Percentiles rank a stretch among this genome's conserved stretches.
Evolutionary conservation across 2,888 invertebrate species (phyloP).

Genomic region (Philereme vetulata): DNA sequence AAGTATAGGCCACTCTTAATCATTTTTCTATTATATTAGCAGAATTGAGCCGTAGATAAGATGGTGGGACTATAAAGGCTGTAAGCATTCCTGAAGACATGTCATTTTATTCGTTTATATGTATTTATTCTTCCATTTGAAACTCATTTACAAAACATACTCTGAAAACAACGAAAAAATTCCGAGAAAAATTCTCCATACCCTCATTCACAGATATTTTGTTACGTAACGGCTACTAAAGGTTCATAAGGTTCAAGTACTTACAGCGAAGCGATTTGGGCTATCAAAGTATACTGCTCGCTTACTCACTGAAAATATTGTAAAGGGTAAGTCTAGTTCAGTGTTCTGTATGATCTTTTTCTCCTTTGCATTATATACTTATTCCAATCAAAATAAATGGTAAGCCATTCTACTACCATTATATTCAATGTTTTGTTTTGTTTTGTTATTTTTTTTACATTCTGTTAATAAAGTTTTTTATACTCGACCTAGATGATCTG

Average conservation of each 20-base stretch:
- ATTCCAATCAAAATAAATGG: no score
- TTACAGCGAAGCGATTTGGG: conserved; percentile 25
- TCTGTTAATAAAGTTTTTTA: no score
- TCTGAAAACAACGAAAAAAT: background rate
- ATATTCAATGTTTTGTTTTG: no score
- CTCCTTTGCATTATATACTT: no score
- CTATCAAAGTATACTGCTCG: conserved; percentile 29
- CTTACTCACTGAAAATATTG: conserved; percentile 20
- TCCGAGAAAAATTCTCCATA: background rate
- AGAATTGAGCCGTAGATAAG: no score
- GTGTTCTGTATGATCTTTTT: conserved; percentile 6
- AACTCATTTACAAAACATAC: conserved; percentile 11
- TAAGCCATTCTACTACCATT: no score
- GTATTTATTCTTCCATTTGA: background rate
- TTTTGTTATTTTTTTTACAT: no score
- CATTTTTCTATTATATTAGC: no score
- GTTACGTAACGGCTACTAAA: conserved; percentile 15
- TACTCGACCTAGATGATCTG: no score
- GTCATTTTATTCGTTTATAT: background rate
- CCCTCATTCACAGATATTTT: conserved; percentile 16
- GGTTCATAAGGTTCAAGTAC: conserved; percentile 27
- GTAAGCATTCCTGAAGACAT: no score
- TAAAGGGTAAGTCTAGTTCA: conserved; percentile 3
- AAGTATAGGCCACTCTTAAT: no score
- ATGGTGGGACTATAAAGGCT: no score